phyloP scores from a whole-genome alignment of 2,797 vertebrate genomes.

The Gymnoscopelus braueri region DNA sequence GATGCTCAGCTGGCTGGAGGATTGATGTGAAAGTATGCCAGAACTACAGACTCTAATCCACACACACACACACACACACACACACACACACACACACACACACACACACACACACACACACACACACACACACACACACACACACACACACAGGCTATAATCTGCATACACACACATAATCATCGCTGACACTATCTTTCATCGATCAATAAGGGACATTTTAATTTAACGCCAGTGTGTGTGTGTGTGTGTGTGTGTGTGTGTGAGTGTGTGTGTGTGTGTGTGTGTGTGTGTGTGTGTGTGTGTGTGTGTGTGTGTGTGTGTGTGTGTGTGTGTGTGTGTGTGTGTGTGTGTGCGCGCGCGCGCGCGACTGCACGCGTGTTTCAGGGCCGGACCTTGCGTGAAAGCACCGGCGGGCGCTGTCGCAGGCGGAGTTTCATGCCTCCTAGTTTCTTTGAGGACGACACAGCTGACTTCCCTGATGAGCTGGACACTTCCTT shows the following conservation, averaged over 20 bases:
- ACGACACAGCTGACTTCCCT: conserved; percentile 91
- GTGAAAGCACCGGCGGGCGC: conserved; percentile 80
- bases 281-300: neutral
- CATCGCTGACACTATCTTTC: too few species aligned
- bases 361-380: conserved; percentile 5
- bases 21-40: conserved; percentile 44
- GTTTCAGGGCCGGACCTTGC: conserved; percentile 87
- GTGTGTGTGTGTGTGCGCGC: neutral
- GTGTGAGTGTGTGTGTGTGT: too few species aligned
- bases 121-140: too few species aligned
- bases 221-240: too few species aligned
- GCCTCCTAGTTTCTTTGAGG: conserved; percentile 91
- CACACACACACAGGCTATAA: too few species aligned
- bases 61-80: neutral
- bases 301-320: conserved; percentile 2
- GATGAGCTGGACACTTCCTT: conserved; percentile 98
- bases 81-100: too few species aligned
- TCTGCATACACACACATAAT: too few species aligned
- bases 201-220: too few species aligned
- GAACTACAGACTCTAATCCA: conserved; percentile 47
- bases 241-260: too few species aligned
- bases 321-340: conserved; percentile 4
- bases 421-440: conserved; percentile 90
- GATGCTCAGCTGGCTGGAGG: conserved; percentile 61
- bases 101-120: too few species aligned